A percentile compares a stretch with the other conserved stretches of the same genome.
Evolutionary conservation across 2,113 vertebrate species (phyloP).

Genomic region (Apus apus): DNA sequence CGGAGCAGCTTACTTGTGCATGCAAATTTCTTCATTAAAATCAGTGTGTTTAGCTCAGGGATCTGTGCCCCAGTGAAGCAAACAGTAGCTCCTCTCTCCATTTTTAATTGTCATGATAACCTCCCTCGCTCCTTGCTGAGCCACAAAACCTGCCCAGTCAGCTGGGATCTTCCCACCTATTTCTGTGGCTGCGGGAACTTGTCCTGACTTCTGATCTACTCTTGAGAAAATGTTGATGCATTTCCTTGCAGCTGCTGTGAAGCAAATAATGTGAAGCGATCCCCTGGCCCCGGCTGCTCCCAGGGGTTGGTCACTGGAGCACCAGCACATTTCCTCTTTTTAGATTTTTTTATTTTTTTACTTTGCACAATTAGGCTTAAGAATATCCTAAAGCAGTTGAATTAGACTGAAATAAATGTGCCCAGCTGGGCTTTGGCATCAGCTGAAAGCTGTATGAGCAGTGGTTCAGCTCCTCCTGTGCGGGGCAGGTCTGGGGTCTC

Average conservation of each 20-base stretch:
- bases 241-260: not conserved
- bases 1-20: not conserved
- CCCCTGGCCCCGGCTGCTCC: not conserved
- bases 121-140: not conserved
- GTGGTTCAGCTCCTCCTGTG: not conserved
- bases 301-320: constrained; percentile 4
- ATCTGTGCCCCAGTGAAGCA: not conserved
- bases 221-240: not conserved
- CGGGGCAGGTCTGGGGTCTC: not conserved
- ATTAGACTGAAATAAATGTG: not conserved
- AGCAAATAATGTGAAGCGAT: not conserved
- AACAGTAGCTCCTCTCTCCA: not conserved
- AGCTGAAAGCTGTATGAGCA: not conserved
- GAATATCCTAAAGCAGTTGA: not conserved
- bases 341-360: not conserved
- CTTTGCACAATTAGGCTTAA: not conserved
- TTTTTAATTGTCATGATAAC: not conserved
- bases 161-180: not conserved
- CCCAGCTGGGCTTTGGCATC: not conserved
- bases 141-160: not conserved
- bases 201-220: not conserved
- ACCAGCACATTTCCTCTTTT: not conserved
- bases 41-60: not conserved
- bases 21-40: not conserved
- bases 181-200: not conserved